Conservation (phyloP, 2,113 vertebrate genomes). For the Dendrocopos noguchii region DNA sequence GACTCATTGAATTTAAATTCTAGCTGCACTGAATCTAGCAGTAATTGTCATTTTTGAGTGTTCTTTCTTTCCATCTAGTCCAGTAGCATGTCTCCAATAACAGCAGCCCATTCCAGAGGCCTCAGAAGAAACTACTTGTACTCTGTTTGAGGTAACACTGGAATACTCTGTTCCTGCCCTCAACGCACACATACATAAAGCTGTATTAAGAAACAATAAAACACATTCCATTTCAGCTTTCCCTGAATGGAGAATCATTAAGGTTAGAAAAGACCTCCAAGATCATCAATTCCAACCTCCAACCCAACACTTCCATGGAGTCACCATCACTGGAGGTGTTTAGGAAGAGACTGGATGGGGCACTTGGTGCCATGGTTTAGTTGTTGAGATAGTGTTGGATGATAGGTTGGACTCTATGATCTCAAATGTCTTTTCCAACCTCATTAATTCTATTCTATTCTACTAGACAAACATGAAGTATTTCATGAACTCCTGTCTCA, state of each 20-base stretch:
- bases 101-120: background rate
- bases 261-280: no score
- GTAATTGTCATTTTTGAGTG: background rate
- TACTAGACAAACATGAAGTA: background rate
- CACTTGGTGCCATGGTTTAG: no score
- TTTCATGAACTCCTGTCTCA: background rate
- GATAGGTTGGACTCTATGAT: no score
- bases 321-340: no score
- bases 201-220: background rate
- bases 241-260: background rate
- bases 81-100: background rate
- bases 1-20: background rate
- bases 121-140: background rate
- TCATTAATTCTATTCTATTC: no score
- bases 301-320: no score
- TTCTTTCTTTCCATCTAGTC: background rate
- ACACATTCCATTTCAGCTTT: background rate
- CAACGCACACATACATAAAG: background rate
- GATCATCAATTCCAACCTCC: no score
- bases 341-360: no score
- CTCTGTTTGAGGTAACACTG: background rate
- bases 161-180: background rate
- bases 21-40: background rate
- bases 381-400: no score
- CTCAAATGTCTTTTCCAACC: no score